Evolutionary conservation across 1,140 invertebrate genomes (phyloP), one percentile per base, ranked within the genome.

Genomic region (Anastatus disparis): DNA sequence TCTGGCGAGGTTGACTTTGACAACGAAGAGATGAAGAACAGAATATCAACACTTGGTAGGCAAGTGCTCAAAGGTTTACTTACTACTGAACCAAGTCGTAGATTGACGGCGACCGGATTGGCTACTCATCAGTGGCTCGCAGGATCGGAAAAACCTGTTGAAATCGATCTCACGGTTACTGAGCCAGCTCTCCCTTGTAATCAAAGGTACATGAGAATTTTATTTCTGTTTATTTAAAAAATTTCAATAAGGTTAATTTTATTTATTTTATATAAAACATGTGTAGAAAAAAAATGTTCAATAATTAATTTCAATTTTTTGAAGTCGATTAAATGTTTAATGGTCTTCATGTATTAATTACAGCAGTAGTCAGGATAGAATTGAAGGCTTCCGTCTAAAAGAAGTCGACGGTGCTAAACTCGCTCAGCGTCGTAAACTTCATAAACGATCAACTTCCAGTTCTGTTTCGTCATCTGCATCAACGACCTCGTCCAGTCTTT

Each of bases 1-100:
- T 87, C 87, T 20, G 95, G 94, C 15, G 89, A 92, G 72, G 93
- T 95, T 76, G 89, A 90, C 76, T 93, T 96, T 81, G 81, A 88
- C 64, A 90, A 90, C 10, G 82, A 89, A 12, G 88, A 74, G 12
- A 89, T 31, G 96, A 94, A 85, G 8, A 85, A 87, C 65, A 42
- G 15, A 44, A 90, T 97, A 17, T 95, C 93, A 2, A 73, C 85
- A 4, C 86, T 89, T 67, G 95, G 94, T 12, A 95, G 95, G 84
- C 86, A 89, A 24, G 87, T 97, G 1, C 92, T 94, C 15, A 88
- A 88, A 84, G 89, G 91, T 84, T 85, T 97, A 24, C 82, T 97
- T 24, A 93, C 92, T 0, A 91, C 95, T 1, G 93, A 97, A 78
- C 93, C 95, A 0, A 85, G 83, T 22, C 88, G 91, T 75, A 86